Base-by-base conservation (phyloP, 2,113 vertebrate species). In the Tenebrosternarchus preto region DNA sequence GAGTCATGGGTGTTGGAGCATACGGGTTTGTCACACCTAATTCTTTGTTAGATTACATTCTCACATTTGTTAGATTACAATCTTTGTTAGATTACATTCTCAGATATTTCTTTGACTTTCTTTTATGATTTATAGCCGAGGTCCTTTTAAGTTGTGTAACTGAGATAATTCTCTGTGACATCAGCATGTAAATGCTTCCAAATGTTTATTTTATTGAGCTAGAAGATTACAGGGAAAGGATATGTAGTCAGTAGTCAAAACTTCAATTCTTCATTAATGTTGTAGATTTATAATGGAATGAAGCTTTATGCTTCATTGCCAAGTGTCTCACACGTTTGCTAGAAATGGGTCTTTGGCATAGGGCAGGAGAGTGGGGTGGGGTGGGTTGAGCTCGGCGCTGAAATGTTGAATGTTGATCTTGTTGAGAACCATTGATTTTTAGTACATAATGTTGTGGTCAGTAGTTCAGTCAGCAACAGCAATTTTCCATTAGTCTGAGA, bases 401-500 rank as follows among this genome's bases (percentile, higher is more conserved):
- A 43, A 71, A 20, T 55, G 22, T 19, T 63, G 27, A 59, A 57
- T 55, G 59, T 25, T 80, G 36, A 31, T 57, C 24, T 60, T 78
- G 31, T 77, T 64, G 31, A 46, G n/a, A 55, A 5, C 2, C 39
- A 76, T 80, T 72, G 60, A 67, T 67, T 33, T 67, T 83, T 57
- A 80, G 61, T 55, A 43, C 66, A 56, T 77, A 77, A 57, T 74
- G 39, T 53, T 70, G 39, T 75, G 59, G 69, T 50, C 57, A 19
- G 43, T 61, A 67, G 76, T 36, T 27, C n/a, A 53, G 73, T 78
- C 55, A n/a, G 63, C 72, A 72, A 50, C 60, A 70, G 24, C 4
- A 39, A 73, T 78, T 81, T 78, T 15, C 56, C 57, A 36, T 68
- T 80, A 67, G 82, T 63, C 56, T 68, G 60, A 73, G 67, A 76